A percentile compares a stretch with the other conserved stretches of the same genome.
phyloP scores from a whole-genome alignment of 2,888 invertebrate species.

The Athalia rosae region DNA sequence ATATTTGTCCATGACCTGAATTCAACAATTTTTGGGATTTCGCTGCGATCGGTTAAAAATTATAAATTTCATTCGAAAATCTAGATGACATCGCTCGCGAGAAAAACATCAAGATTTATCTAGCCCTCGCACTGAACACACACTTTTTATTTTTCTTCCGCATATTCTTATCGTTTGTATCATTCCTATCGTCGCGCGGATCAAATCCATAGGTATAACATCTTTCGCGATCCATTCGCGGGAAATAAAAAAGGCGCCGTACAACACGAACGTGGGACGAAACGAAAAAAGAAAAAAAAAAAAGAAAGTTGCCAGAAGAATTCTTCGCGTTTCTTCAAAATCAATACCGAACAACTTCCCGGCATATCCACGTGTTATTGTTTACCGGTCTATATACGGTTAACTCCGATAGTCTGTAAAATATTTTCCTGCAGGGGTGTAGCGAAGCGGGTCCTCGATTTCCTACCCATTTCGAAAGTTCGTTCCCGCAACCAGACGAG shows the following conservation, averaged over 20 bases:
- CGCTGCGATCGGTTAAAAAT: no score
- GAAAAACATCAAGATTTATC: no score
- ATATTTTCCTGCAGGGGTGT: not conserved
- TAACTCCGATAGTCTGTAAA: not conserved
- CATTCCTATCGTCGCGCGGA: not conserved
- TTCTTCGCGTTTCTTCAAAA: not conserved
- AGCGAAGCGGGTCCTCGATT: no score
- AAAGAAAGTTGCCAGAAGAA: no score
- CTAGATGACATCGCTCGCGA: no score
- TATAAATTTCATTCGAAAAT: no score
- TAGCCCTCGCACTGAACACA: no score
- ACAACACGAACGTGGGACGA: not conserved
- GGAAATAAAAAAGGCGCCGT: no score
- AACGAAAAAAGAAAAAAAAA: not conserved
- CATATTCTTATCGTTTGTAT: not conserved
- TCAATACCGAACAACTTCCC: constrained; percentile 1
- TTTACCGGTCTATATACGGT: constrained; percentile 3
- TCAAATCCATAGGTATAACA: no score
- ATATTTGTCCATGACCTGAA: no score
- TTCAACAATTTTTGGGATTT: no score
- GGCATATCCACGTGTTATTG: not conserved
- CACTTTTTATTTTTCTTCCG: not conserved
- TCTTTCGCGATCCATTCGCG: no score
- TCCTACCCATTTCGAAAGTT: not conserved
- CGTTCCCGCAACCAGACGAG: not conserved